Evolutionary conservation across 2,888 invertebrate species (phyloP), one percentile per base, ranked within the genome.

Genomic region (Aradus depressus): DNA sequence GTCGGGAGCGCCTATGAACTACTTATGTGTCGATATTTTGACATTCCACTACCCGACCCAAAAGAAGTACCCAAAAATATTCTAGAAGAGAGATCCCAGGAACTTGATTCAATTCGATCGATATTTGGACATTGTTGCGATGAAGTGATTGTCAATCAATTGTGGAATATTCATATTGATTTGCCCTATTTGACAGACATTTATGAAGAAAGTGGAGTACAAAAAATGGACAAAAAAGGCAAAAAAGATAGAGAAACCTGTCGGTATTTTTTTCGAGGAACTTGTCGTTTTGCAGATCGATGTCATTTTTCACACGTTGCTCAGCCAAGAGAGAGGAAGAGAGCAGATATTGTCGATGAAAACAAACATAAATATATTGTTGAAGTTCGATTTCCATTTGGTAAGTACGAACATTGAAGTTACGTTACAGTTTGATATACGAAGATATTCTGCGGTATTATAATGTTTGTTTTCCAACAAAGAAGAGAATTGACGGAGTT

Each of bases 311-410:
- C 75, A 21, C 87, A 87, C 65, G 74, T 78, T 16, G 18, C 39
- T 19, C 53, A 55, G 18, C 12, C 32, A 1, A 51, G 35, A 37
- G 43, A 41, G 21, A 41, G 10, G 10, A 50, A 38, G 28, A 42
- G 25, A n/a, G 19, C 31, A 12, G 47, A 43, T 12, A 38, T 43
- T 22, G 31, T 52, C 8, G 65, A 68, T 45, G 52, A 64, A 18
- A 68, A 68, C 61, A 59, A 70, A 64, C 58, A 68, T 59, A 56
- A 67, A 61, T 75, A 84, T 68, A 73, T 80, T 63, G 69, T 87
- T 61, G 87, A 87, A 72, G 72, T 88, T 60, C 72, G 85, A 59
- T 86, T 87, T 69, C 77, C 81, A 0, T 72, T 75, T 58, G 75
- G 76, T 62, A 63, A 49, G 48, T 52, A 35, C 14, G 10, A 25